Evolutionary conservation across 1,140 invertebrate species (phyloP).

Genomic region (Leptinotarsa texana): DNA sequence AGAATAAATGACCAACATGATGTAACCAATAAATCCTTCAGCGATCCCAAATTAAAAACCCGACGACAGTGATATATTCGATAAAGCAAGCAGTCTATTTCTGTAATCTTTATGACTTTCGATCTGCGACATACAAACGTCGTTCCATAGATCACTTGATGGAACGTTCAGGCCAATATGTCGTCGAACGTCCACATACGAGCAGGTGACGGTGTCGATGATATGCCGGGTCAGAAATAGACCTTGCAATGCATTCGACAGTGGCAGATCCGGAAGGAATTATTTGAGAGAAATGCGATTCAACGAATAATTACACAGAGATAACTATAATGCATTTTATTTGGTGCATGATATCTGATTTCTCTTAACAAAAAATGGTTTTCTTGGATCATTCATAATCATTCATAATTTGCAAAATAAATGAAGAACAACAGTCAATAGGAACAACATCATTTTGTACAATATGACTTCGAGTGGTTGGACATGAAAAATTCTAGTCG

Average conservation of each 20-base stretch:
- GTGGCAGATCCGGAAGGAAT: neutral
- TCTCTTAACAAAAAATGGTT: too few relatives aligned
- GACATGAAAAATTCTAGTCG: too few relatives aligned
- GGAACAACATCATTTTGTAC: too few relatives aligned
- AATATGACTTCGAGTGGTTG: too few relatives aligned
- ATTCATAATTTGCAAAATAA: too few relatives aligned
- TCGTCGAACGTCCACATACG: constrained; percentile 37
- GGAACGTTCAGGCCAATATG: constrained; percentile 28
- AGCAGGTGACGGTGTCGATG: constrained; percentile 31
- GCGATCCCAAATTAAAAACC: constrained; percentile 22
- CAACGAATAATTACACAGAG: too few relatives aligned
- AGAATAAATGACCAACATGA: constrained; percentile 24
- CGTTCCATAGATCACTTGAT: constrained; percentile 40
- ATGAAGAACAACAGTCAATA: too few relatives aligned
- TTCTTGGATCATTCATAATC: too few relatives aligned
- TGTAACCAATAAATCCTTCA: constrained; percentile 24
- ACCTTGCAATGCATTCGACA: neutral
- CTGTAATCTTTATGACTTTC: constrained; percentile 25
- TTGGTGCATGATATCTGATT: too few relatives aligned
- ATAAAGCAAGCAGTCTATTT: constrained; percentile 24
- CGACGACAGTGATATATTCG: constrained; percentile 22
- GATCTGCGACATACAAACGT: constrained; percentile 31
- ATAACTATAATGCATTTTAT: too few relatives aligned
- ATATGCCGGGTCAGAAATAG: constrained; percentile 23
- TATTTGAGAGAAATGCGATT: neutral